phyloP scores from a whole-genome alignment of 2,888 invertebrate species.

The Abrostola tripartita region DNA sequence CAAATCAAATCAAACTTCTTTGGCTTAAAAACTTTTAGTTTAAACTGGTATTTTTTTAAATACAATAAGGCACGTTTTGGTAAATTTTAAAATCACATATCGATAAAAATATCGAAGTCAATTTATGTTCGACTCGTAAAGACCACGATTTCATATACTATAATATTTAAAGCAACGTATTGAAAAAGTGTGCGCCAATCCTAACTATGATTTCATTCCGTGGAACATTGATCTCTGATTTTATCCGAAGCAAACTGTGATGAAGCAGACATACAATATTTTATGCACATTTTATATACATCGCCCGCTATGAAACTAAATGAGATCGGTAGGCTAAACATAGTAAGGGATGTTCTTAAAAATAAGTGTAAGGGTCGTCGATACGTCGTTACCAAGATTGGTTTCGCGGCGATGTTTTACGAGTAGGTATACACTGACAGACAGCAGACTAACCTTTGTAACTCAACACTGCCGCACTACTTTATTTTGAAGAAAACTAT shows the following conservation, averaged over 20 bases:
- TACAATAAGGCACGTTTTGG: conserved; percentile 12
- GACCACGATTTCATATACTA: too few relatives aligned
- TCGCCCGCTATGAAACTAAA: conserved; percentile 15
- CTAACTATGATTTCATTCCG: neutral
- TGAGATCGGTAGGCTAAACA: conserved; percentile 4
- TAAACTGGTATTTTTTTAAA: too few relatives aligned
- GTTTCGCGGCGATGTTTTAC: neutral
- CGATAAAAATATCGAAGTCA: too few relatives aligned
- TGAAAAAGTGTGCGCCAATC: neutral
- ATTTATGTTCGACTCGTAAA: too few relatives aligned
- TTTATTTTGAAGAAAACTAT: too few relatives aligned
- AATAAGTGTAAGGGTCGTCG: conserved; percentile 4
- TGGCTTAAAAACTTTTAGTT: too few relatives aligned
- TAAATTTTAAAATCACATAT: conserved; percentile 1
- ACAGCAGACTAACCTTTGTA: neutral
- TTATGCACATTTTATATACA: conserved; percentile 8
- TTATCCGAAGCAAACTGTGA: conserved; percentile 10
- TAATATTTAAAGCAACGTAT: too few relatives aligned
- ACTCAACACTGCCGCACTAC: neutral
- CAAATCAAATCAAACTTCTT: too few relatives aligned
- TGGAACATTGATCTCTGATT: conserved; percentile 5
- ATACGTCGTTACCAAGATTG: neutral
- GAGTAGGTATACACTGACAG: neutral
- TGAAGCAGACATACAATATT: conserved; percentile 3
- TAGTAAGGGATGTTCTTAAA: conserved; percentile 9